Base-by-base conservation (phyloP, 2,113 vertebrate genomes). In the Eretmochelys imbricata region DNA sequence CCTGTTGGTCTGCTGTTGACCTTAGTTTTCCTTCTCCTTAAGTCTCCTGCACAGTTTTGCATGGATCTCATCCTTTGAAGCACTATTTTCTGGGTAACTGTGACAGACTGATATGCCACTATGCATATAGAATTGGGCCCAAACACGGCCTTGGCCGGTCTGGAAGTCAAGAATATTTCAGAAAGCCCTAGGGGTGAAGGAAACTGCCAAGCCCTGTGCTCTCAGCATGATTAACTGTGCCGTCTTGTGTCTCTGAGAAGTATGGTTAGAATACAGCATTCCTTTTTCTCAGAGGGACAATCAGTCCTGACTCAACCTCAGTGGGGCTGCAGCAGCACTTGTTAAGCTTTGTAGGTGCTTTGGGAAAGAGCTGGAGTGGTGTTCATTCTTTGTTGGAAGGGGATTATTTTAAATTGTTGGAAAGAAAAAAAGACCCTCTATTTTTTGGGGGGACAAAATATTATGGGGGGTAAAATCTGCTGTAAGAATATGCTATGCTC, bases 291-390 rank as follows among this genome's bases (percentile, higher is more conserved):
- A 25, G 7, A 65, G 14, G 38, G 20, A 90, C 55, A 88, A 83
- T 16, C 57, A 10, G 19, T 82, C 76, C 54, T 81, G 82, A 2
- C 27, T 88, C 19, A 20, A 9, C 29, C 10, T 85, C n/a, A 13
- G 12, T 42, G 49, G 35, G 2, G 4, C 2, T 0, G 31, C 22
- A 1, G 17, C 8, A 38, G 10, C 3, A 10, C 2, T 17, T 75
- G 5, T 10, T 35, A 38, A 81, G 3, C 0, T 0, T 13, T 50
- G 38, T 9, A 1, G 14, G 16, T 50, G 16, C 27, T 5, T 16
- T 42, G 51, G 80, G 35, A 3, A 55, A 42, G 35, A 93, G 17
- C 13, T 78, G 1, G 4, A 14, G 10, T 31, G 14, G 25, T 57
- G 8, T 5, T 82, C 80, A 78, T 12, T 57, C 38, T 50, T 12